These are phyloP conservation scores for Clistopyga incitator DNA, from an alignment of 2,888 invertebrate genomes.

Conservation along the genomic window DNA sequence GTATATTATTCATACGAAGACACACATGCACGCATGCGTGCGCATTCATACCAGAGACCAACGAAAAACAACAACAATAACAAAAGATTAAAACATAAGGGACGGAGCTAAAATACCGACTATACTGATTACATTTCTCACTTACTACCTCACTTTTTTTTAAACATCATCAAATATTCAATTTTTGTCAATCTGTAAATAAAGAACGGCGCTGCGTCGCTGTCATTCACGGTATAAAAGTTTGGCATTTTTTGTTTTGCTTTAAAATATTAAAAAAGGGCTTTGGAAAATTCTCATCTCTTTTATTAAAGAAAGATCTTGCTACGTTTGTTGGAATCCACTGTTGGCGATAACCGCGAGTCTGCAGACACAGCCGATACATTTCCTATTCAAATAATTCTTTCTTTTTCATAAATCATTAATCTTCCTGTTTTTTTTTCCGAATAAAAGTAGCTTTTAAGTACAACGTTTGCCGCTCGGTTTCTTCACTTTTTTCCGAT, in stretches of 20 bases:
- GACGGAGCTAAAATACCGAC: constrained; percentile 82
- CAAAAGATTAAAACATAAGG: constrained; percentile 71
- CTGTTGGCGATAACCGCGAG: constrained; percentile 40
- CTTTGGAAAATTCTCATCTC: constrained; percentile 39
- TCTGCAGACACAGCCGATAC: constrained; percentile 58
- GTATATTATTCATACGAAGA: constrained; percentile 18
- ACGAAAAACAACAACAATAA: constrained; percentile 7
- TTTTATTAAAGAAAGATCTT: constrained; percentile 26
- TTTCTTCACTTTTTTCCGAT: constrained; percentile 9
- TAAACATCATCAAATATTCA: background rate
- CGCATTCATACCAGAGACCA: constrained; percentile 18
- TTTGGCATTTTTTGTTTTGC: constrained; percentile 46
- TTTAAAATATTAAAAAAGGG: constrained; percentile 51
- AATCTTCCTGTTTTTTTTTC: background rate
- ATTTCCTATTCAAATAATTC: constrained; percentile 53
- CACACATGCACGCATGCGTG: background rate
- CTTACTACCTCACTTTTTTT: constrained; percentile 43
- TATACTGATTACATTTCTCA: constrained; percentile 72
- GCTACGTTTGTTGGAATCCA: constrained; percentile 28
- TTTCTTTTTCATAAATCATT: background rate
- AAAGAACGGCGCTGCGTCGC: constrained; percentile 37
- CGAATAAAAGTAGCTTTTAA: constrained; percentile 50
- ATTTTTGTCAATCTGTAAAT: constrained; percentile 12
- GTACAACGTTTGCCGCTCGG: constrained; percentile 60
- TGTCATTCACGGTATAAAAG: constrained; percentile 61